Evolutionary conservation across 2,113 vertebrate genomes (phyloP).

Genomic region (Cyprinodon variegatus): DNA sequence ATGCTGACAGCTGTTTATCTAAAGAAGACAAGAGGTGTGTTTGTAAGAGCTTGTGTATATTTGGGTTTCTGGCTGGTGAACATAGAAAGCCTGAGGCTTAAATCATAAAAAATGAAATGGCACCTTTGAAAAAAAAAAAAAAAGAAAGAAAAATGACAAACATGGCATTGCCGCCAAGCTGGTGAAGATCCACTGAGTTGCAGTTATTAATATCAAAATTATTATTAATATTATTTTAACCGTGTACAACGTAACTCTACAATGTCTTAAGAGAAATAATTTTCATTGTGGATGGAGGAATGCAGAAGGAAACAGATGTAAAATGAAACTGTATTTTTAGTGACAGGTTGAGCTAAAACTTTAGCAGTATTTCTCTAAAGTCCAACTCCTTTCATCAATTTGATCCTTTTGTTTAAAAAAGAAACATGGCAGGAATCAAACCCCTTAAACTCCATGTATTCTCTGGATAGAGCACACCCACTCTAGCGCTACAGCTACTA

Average conservation of each 20-base stretch:
- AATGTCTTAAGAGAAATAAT: background rate
- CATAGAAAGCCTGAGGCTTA: slow-evolving; percentile 15
- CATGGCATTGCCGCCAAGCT: background rate
- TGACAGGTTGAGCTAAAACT: background rate
- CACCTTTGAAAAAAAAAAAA: background rate
- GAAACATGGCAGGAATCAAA: background rate
- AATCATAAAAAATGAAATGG: slow-evolving; percentile 35
- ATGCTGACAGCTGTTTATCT: slow-evolving; percentile 57
- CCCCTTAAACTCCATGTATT: background rate
- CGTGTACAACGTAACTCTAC: background rate
- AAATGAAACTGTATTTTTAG: background rate
- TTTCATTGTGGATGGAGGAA: background rate
- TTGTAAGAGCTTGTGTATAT: slow-evolving; percentile 31
- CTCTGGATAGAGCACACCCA: background rate
- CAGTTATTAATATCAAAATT: too few species aligned
- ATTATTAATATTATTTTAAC: too few species aligned
- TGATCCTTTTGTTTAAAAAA: background rate
- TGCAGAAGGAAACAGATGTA: background rate
- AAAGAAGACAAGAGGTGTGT: slow-evolving; percentile 38
- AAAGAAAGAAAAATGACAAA: background rate
- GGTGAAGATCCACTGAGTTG: background rate
- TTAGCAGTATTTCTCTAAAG: background rate
- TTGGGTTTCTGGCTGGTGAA: slow-evolving; percentile 27
- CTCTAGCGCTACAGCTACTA: background rate
- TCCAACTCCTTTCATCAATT: too few species aligned